Percentiles rank a stretch among this genome's conserved stretches.
phyloP scores from a whole-genome alignment of 2,888 invertebrate species.

The Pristionchus maxplancki region DNA sequence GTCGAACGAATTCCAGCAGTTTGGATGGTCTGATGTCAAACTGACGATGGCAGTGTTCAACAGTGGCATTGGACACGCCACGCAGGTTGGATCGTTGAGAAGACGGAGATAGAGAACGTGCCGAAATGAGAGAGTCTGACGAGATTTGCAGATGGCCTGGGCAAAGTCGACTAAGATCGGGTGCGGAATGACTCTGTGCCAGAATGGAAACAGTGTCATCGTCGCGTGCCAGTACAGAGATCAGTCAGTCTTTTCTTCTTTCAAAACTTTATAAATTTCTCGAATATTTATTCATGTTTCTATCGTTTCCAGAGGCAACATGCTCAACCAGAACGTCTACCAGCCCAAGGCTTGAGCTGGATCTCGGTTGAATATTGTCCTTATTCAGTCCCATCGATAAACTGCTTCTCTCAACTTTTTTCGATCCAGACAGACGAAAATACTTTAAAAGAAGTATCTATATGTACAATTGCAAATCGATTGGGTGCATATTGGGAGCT shows the following conservation, averaged over 20 bases:
- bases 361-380: neutral
- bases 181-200: slow-evolving; percentile 53
- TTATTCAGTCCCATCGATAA: too few relatives aligned
- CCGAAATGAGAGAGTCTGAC: neutral
- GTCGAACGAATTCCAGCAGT: slow-evolving; percentile 31
- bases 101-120: neutral
- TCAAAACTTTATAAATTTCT: too few relatives aligned
- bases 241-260: slow-evolving; percentile 16
- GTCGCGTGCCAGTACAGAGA: slow-evolving; percentile 53
- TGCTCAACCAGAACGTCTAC: slow-evolving; percentile 44
- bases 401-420: too few relatives aligned
- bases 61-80: slow-evolving; percentile 54
- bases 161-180: slow-evolving; percentile 45
- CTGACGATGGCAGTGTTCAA: slow-evolving; percentile 27
- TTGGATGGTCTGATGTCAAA: slow-evolving; percentile 50
- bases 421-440: too few relatives aligned
- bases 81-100: slow-evolving; percentile 22
- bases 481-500: too few relatives aligned
- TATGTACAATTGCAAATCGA: too few relatives aligned
- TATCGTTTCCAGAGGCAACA: slow-evolving; percentile 1
- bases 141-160: slow-evolving; percentile 52
- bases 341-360: slow-evolving; percentile 6
- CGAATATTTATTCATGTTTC: neutral
- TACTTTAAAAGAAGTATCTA: too few relatives aligned
- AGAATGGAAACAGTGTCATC: neutral